Evolutionary conservation across 1,140 invertebrate genomes (phyloP).

Genomic region (Lanistes nyassanus): DNA sequence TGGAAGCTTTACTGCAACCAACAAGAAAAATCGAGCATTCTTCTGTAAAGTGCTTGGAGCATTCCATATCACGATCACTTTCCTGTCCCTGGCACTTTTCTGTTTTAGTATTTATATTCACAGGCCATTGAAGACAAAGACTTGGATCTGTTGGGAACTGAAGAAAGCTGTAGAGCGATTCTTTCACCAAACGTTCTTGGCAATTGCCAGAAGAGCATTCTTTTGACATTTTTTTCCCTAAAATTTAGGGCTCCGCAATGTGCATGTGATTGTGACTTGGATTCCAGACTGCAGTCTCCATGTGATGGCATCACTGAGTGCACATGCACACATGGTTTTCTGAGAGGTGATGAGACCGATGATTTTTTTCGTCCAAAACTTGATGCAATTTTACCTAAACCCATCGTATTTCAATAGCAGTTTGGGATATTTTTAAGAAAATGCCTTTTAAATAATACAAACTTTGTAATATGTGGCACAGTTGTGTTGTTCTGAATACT

Average conservation of each 20-base stretch:
- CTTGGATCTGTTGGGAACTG: neutral
- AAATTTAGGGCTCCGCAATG: neutral
- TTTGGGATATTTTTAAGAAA: too few species aligned
- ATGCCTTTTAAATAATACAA: neutral
- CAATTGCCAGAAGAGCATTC: neutral
- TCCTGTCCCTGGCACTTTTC: neutral
- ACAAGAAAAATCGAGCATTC: too few species aligned
- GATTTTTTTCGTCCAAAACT: neutral
- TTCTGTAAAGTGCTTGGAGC: too few species aligned
- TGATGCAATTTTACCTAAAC: neutral
- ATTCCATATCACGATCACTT: neutral
- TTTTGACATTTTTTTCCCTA: neutral
- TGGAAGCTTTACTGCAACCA: too few species aligned
- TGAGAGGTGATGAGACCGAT: neutral
- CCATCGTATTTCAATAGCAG: too few species aligned
- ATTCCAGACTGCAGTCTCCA: neutral
- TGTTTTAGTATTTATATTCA: neutral
- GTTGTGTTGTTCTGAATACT: neutral
- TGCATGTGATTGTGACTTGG: neutral
- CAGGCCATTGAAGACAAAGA: neutral
- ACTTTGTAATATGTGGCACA: constrained; percentile 1
- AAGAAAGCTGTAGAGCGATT: neutral
- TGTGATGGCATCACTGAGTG: neutral
- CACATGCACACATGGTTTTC: neutral
- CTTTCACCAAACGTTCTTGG: neutral